Conservation (phyloP, 2,888 invertebrate species). For the Brachycybe producta region DNA sequence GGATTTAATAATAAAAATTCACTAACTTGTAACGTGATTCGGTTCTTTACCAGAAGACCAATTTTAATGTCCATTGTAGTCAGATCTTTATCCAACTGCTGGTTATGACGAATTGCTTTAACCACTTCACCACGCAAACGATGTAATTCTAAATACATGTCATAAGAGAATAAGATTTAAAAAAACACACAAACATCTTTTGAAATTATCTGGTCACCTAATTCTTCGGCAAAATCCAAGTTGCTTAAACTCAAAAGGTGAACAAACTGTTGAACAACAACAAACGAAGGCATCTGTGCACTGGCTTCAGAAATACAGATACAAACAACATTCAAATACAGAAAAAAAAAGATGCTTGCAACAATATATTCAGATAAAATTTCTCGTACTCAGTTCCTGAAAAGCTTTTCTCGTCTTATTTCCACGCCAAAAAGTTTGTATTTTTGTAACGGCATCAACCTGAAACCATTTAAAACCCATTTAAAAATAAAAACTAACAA, state of each 20-base stretch:
- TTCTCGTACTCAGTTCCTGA: constrained; percentile 32
- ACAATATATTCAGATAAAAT: constrained; percentile 8
- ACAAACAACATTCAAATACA: not conserved
- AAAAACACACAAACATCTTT: not conserved
- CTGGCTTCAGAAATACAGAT: constrained; percentile 17
- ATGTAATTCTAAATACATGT: constrained; percentile 34
- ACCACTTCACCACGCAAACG: constrained; percentile 55
- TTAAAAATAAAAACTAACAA: not conserved
- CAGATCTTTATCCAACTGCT: constrained; percentile 55
- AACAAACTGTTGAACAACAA: constrained; percentile 42
- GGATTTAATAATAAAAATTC: no score
- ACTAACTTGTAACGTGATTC: constrained; percentile 50
- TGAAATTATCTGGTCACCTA: constrained; percentile 3
- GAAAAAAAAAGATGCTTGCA: not conserved
- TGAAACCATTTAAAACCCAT: constrained; percentile 19
- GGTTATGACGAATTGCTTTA: constrained; percentile 55
- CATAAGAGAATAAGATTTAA: constrained; percentile 11
- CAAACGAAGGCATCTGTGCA: constrained; percentile 24
- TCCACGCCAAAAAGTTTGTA: constrained; percentile 56
- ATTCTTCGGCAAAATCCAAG: constrained; percentile 56
- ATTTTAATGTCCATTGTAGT: constrained; percentile 68
- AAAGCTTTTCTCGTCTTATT: constrained; percentile 50
- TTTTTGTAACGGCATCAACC: constrained; percentile 35
- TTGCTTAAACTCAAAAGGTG: constrained; percentile 54
- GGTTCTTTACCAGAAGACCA: constrained; percentile 62